A percentile compares a stretch with the other conserved stretches of the same genome.
These are phyloP conservation scores for Etheostoma nigrum DNA, from an alignment of 2,797 vertebrate species.

Conservation along the genomic window DNA sequence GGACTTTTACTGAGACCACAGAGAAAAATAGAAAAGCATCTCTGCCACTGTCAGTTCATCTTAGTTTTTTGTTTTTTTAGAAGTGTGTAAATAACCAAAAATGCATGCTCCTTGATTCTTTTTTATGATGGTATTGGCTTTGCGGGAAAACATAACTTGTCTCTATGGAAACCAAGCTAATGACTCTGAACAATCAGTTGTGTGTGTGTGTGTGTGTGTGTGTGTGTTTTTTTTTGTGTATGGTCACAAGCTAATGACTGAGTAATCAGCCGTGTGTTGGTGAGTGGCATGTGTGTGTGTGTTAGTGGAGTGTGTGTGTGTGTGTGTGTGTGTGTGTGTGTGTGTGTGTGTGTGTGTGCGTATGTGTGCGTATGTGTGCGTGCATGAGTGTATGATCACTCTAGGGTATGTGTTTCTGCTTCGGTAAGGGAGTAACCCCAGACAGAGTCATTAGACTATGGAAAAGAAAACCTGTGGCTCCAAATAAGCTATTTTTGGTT, in stretches of 20 bases:
- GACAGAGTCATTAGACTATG: constrained; percentile 53
- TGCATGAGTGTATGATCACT: constrained; percentile 27
- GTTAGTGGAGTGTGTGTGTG: too few relatives aligned
- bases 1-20: constrained; percentile 18
- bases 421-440: constrained; percentile 55
- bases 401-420: constrained; percentile 35
- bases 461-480: constrained; percentile 50
- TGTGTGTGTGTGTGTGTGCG: too few relatives aligned
- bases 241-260: constrained; percentile 2
- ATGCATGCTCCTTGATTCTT: constrained; percentile 11
- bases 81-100: constrained; percentile 34
- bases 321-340: too few relatives aligned
- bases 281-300: too few relatives aligned
- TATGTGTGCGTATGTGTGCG: neutral
- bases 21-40: constrained; percentile 2
- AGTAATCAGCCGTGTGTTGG: too few relatives aligned
- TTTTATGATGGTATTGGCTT: constrained; percentile 16
- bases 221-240: neutral
- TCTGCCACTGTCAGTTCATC: neutral
- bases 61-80: neutral
- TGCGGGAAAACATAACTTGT: constrained; percentile 28
- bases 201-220: constrained; percentile 19
- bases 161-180: constrained; percentile 56
- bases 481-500: constrained; percentile 52
- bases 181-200: constrained; percentile 58